Evolutionary conservation across 23 tunicate species (phyloP).

Genomic region (Ascidia mentula): DNA sequence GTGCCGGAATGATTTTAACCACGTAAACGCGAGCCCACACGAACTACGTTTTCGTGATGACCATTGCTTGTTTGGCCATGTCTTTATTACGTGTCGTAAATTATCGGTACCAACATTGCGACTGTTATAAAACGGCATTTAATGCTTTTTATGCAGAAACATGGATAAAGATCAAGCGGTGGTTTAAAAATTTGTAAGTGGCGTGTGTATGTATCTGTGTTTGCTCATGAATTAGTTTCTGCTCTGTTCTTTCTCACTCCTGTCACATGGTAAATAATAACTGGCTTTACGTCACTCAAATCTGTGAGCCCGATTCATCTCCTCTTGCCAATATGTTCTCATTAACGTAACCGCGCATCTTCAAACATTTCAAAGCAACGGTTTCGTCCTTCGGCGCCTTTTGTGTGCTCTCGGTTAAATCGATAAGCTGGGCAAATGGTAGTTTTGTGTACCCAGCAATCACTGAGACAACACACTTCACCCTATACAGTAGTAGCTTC

Average conservation of each 20-base stretch:
- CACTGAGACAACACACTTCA: too few relatives aligned
- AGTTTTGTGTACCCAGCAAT: not conserved
- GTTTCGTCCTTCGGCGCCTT: not conserved
- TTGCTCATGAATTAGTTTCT: not conserved
- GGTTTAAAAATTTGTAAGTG: slow-evolving; percentile 45
- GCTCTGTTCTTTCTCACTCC: not conserved
- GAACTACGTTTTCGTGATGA: too few relatives aligned
- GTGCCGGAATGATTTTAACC: too few relatives aligned
- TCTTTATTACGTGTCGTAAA: too few relatives aligned
- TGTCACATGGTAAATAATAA: not conserved
- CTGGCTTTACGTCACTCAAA: not conserved
- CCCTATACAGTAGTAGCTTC: too few relatives aligned
- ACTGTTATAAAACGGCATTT: too few relatives aligned
- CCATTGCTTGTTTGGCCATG: too few relatives aligned
- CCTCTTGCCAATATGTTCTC: not conserved
- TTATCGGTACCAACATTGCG: too few relatives aligned
- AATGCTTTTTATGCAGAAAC: slow-evolving; percentile 30
- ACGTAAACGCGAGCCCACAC: too few relatives aligned
- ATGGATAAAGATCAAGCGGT: slow-evolving; percentile 42
- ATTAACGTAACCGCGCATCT: not conserved
- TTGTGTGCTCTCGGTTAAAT: not conserved
- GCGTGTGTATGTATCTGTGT: not conserved
- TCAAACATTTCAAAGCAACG: not conserved
- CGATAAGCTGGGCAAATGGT: not conserved
- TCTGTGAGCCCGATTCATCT: not conserved